Base-by-base conservation (phyloP, 2,113 vertebrate species). In the Bucco capensis region DNA sequence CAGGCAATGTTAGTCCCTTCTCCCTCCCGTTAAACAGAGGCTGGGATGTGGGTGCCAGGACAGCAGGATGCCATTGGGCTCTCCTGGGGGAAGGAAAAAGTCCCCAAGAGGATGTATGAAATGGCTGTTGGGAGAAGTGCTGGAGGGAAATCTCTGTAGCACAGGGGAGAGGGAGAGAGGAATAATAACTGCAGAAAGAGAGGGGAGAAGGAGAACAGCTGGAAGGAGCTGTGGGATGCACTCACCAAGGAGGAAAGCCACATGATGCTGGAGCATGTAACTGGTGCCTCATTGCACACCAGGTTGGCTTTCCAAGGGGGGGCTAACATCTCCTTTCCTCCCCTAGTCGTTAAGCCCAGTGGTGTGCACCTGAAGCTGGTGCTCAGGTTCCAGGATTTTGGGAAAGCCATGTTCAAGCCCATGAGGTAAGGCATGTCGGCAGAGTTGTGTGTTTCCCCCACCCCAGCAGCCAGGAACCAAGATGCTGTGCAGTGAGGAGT, bases 321-420 rank as follows among this genome's bases (percentile, higher is more conserved):
- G 6, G 37, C 42, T 93, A 44, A 17, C 5, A 6, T 9, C 78
- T 16, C 16, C 0, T 83, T 66, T 90, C 87, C 76, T 78, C 69
- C 19, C 74, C 62, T 25, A 99, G 99, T 99, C 31, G 99, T 99
- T 93, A 99, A 99, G 90, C 99, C 99, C 88, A 99, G 99, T 0
- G 99, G 99, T 1, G 98, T 99, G 94, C 99, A 99, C 96, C 97
- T 99, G 96, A 99, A 99, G 95, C 95, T 99, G 93, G 97, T 99
- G 30, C 96, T 99, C 92, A 98, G 98, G 82, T 98, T 99, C 97
- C 97, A 97, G 10, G 98, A 99, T 94, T 99, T 98, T 28, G 99
- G 98, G 56, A 99, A 99, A 95, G 98, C 98, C 95, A 99, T 99
- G 98, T 99, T 98, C 96, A 99, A 99, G 94, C 99, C 99, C 53